Evolutionary conservation across 1,140 invertebrate genomes (phyloP), one percentile per base, ranked within the genome.

Genomic region (Battus philenor): DNA sequence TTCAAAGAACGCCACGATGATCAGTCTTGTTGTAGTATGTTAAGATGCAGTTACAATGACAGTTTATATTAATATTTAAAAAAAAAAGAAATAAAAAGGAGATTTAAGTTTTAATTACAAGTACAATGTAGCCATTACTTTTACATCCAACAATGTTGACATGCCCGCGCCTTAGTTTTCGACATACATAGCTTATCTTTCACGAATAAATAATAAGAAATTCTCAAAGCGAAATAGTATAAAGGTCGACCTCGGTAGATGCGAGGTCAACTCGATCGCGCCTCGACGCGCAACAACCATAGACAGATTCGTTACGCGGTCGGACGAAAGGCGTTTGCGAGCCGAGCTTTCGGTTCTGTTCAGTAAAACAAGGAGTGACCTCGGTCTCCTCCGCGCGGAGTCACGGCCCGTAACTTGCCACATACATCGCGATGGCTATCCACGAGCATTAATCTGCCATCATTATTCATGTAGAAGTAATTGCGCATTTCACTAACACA

Each of bases 241-340:
- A 11, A 20, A 34, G 17, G 32, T 20, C 32, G 32, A 34, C 32
- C 32, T 34, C 17, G 17, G 16, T 17, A 16, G 32, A 17, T 18
- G 32, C 32, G 32, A 34, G 32, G 32, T 34, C 32, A 34, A 34
- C 32, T 20, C 17, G 32, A 34, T 34, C 32, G 32, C 32, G 32
- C 8, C 32, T 34, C 32, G 32, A 34, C 32, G 32, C 16, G 17
- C 32, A 34, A 34, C 32, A 34, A 20, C 32, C 32, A 34, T 34
- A 34, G 32, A 34, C 17, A 17, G 32, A 34, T 34, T 34, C 17
- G 32, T 34, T 34, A 34, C 9, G 32, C 16, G 17, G 2, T 15
- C 17, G 10, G 32, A 34, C 17, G 15, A 20, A 34, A 34, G 15
- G 9, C 16, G 32, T 11, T 34, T 34, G 32, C 9, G 7, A n/a